These are phyloP conservation scores for Cyaniris semiargus DNA, from an alignment of 2,888 invertebrate species.

Conservation along the genomic window DNA sequence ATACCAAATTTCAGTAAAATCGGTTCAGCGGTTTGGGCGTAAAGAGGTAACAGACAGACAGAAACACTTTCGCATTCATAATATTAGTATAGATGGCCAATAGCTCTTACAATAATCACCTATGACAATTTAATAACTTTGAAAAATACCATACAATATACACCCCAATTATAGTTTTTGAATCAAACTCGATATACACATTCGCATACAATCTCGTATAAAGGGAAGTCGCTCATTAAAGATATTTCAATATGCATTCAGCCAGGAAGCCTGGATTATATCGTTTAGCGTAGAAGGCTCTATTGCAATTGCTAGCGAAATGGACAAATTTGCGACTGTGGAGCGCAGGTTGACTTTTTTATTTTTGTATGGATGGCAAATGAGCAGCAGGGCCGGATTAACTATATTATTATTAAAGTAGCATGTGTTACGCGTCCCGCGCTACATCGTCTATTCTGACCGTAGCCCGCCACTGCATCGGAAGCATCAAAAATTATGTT, in stretches of 20 bases:
- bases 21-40: too few species aligned
- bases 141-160: background rate
- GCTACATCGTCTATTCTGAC: too few species aligned
- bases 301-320: slow-evolving; percentile 18
- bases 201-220: background rate
- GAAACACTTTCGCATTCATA: too few species aligned
- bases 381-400: background rate
- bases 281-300: slow-evolving; percentile 19
- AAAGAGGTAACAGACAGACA: too few species aligned
- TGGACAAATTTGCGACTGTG: slow-evolving; percentile 2
- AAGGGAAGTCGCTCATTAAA: slow-evolving; percentile 23
- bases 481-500: too few species aligned
- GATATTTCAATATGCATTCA: slow-evolving; percentile 30
- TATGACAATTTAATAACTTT: too few species aligned
- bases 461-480: too few species aligned
- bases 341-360: background rate
- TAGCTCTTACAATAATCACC: too few species aligned
- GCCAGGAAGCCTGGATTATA: background rate
- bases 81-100: too few species aligned
- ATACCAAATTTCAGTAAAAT: too few species aligned
- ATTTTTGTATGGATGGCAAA: background rate
- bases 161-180: background rate
- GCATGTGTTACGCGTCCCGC: too few species aligned
- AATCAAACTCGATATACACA: background rate
- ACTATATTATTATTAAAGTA: background rate